These are phyloP conservation scores for Nudaria mundana DNA, from an alignment of 2,888 invertebrate species.

Conservation along the genomic window DNA sequence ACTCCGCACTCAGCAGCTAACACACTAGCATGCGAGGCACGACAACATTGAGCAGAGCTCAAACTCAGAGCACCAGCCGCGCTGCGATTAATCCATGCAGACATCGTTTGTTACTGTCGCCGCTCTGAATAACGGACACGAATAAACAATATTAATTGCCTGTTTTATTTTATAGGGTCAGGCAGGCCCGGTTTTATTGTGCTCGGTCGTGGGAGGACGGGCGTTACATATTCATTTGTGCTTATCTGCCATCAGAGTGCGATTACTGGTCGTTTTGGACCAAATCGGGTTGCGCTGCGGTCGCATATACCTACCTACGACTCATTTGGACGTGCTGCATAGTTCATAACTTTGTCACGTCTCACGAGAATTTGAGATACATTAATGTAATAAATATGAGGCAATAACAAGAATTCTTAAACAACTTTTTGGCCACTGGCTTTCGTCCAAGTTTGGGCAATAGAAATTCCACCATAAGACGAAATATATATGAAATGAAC, in stretches of 20 bases:
- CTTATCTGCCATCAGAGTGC: conserved; percentile 71
- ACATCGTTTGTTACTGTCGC: conserved; percentile 66
- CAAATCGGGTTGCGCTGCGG: conserved; percentile 47
- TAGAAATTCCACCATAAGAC: conserved; percentile 43
- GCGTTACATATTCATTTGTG: conserved; percentile 75
- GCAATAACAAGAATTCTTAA: conserved; percentile 50
- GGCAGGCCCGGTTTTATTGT: conserved; percentile 61
- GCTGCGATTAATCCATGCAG: conserved; percentile 53
- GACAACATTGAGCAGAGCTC: conserved; percentile 27
- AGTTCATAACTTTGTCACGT: conserved; percentile 49
- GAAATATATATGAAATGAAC: conserved; percentile 54
- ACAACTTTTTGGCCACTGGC: conserved; percentile 67
- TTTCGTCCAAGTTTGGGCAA: conserved; percentile 60
- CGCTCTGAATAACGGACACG: conserved; percentile 70
- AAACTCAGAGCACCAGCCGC: conserved; percentile 15
- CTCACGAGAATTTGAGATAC: conserved; percentile 42
- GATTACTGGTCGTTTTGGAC: conserved; percentile 66
- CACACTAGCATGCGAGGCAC: conserved; percentile 17
- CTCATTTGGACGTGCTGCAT: conserved; percentile 51
- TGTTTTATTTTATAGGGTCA: conserved; percentile 71
- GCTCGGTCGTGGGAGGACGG: conserved; percentile 67
- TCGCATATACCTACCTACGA: conserved; percentile 56
- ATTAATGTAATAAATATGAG: conserved; percentile 53
- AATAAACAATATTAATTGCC: conserved; percentile 77
- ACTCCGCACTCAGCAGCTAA: conserved; percentile 14